These are phyloP conservation scores for Polypedilum pembai DNA, from an alignment of 1,140 invertebrate genomes.

Conservation along the genomic window DNA sequence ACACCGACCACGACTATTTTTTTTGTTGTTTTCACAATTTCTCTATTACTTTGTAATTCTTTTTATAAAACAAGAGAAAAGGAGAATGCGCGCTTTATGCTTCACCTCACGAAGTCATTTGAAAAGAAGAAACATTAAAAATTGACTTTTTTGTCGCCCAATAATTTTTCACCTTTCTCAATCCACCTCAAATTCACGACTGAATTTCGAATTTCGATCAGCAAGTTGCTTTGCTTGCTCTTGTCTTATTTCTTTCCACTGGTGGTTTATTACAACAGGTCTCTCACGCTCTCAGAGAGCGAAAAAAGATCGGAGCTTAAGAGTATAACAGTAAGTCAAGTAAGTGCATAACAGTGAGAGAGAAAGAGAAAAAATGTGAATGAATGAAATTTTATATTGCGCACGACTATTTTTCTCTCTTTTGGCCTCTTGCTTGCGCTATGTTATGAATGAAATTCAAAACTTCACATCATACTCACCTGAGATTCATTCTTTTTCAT, in stretches of 20 bases:
- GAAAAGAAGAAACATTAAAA: neutral
- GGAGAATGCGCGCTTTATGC: neutral
- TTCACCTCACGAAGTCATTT: too few relatives aligned
- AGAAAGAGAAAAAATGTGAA: neutral
- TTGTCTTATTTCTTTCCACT: neutral
- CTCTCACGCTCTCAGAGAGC: neutral
- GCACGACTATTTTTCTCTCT: neutral
- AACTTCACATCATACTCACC: neutral
- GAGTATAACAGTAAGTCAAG: too few relatives aligned
- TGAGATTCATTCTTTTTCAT: constrained; percentile 10
- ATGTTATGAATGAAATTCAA: constrained; percentile 19
- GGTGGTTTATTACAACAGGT: neutral
- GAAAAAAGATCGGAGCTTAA: neutral
- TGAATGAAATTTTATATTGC: neutral
- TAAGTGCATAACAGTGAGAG: too few relatives aligned
- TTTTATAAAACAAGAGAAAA: neutral
- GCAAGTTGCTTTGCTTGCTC: constrained; percentile 1
- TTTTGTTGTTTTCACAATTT: neutral
- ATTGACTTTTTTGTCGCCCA: neutral
- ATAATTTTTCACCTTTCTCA: constrained; percentile 23
- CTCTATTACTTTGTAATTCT: neutral
- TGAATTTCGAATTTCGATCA: constrained; percentile 8
- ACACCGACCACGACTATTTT: neutral
- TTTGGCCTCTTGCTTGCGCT: too few relatives aligned
- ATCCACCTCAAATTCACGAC: constrained; percentile 20